These are phyloP conservation scores for Orbicella faveolata DNA, from an alignment of 64 coral and sea anemone genomes.

Conservation along the genomic window DNA sequence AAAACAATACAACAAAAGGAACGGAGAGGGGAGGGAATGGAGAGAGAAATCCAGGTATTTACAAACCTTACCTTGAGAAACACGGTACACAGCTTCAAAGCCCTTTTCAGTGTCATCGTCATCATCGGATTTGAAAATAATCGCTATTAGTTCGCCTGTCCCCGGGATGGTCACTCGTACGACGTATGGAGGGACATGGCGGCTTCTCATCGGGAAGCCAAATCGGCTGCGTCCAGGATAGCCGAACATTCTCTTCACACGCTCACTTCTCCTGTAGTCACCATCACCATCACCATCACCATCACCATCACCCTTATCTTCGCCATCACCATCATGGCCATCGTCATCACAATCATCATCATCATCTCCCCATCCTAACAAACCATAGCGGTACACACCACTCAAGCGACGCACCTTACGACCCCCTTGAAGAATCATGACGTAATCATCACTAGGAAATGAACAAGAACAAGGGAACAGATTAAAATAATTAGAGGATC, in stretches of 20 bases:
- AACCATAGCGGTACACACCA: background rate
- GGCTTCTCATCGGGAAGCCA: background rate
- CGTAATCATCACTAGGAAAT: background rate
- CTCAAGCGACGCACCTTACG: slow-evolving; percentile 9
- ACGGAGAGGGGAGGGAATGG: background rate
- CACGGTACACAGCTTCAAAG: slow-evolving; percentile 2
- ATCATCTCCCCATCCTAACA: background rate
- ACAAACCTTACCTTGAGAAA: background rate
- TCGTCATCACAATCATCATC: slow-evolving; percentile 6
- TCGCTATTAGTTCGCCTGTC: slow-evolving; percentile 23
- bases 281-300: background rate
- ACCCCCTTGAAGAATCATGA: slow-evolving; percentile 14
- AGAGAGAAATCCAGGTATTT: background rate
- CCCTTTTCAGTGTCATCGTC: background rate
- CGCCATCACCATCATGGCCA: background rate
- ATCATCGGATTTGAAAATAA: slow-evolving; percentile 26
- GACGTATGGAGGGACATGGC: background rate
- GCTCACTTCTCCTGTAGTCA: background rate
- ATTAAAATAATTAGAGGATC: background rate
- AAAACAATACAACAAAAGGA: too few species aligned
- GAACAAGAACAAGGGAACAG: background rate
- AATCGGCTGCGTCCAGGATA: background rate
- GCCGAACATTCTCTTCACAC: background rate
- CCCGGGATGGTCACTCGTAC: slow-evolving; percentile 4
- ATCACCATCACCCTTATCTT: background rate